These are phyloP conservation scores for Parthenolecanium corni DNA, from an alignment of 2,888 invertebrate genomes.

Conservation along the genomic window DNA sequence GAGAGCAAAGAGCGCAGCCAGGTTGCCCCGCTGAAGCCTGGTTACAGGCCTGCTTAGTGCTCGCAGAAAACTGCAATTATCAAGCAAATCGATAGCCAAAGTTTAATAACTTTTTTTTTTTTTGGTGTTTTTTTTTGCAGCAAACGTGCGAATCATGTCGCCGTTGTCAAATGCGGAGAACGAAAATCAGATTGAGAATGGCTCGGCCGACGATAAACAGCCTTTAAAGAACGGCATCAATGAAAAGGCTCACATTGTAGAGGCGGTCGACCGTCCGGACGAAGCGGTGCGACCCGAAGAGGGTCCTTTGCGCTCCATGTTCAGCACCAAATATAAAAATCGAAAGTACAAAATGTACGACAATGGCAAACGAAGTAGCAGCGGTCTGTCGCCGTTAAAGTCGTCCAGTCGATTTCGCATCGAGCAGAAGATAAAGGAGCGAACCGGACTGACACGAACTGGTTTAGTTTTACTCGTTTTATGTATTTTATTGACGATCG, in stretches of 20 bases:
- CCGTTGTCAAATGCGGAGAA: neutral
- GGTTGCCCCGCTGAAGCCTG: no score
- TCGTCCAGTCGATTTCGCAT: slow-evolving; percentile 22
- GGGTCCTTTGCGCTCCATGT: slow-evolving; percentile 5
- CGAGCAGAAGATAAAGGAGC: slow-evolving; percentile 31
- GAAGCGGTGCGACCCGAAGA: neutral
- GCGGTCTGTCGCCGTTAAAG: slow-evolving; percentile 13
- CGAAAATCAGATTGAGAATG: neutral
- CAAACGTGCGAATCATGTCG: slow-evolving; percentile 3
- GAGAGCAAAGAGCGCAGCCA: no score
- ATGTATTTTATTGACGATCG: slow-evolving; percentile 40
- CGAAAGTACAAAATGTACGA: slow-evolving; percentile 26
- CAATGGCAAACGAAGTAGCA: neutral
- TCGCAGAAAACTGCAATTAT: no score
- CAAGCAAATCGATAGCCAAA: no score
- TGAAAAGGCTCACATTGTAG: slow-evolving; percentile 12
- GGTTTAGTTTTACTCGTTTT: slow-evolving; percentile 34
- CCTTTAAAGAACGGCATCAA: slow-evolving; percentile 18
- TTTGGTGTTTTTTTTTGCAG: neutral
- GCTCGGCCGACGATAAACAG: slow-evolving; percentile 11
- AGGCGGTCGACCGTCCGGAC: slow-evolving; percentile 8
- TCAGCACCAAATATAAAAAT: slow-evolving; percentile 2
- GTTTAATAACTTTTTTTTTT: no score
- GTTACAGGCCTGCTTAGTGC: no score
- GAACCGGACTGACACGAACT: slow-evolving; percentile 34